Conservation (phyloP, 2,888 invertebrate species). For the Stramonita haemastoma region DNA sequence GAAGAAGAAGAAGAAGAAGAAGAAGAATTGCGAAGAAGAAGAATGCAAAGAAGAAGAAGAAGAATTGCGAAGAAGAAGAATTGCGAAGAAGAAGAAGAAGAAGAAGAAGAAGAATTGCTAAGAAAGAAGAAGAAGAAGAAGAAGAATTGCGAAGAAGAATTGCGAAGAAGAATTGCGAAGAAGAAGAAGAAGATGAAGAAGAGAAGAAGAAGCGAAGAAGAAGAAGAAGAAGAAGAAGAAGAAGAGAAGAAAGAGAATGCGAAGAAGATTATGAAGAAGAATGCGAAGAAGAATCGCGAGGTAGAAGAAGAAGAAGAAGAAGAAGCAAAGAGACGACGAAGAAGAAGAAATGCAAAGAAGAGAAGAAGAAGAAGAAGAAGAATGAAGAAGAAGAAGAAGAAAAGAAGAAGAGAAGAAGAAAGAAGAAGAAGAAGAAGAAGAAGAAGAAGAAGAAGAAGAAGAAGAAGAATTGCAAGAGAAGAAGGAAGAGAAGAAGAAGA, state of each 20-base stretch:
- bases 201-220: no score
- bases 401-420: not conserved
- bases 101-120: not conserved
- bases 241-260: not conserved
- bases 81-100: no score
- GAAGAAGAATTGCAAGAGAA: not conserved
- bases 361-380: not conserved
- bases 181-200: no score
- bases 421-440: not conserved
- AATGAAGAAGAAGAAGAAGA: not conserved
- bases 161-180: no score
- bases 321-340: not conserved
- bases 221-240: no score
- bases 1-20: no score
- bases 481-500: not conserved
- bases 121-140: not conserved
- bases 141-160: not conserved
- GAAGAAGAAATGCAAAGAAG: not conserved
- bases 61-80: no score
- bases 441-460: not conserved
- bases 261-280: not conserved
- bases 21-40: no score
- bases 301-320: not conserved
- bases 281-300: not conserved
- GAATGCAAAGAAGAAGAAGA: no score